A percentile compares a stretch with the other conserved stretches of the same genome.
Conservation (phyloP, 2,797 vertebrate species). For the Rachycentron canadum region DNA sequence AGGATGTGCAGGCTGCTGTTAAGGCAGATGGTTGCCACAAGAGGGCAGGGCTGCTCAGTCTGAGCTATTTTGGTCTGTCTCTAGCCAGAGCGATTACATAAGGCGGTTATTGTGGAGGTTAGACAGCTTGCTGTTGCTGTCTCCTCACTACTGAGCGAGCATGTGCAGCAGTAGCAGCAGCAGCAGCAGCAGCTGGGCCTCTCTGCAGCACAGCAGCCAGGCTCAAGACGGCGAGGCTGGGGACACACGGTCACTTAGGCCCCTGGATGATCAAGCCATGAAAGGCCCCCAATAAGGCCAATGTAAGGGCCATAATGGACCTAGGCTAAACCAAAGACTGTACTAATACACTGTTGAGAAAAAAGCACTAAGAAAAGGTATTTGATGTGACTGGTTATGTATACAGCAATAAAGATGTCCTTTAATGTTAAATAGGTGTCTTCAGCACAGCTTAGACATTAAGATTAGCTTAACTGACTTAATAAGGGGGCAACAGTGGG, state of each 20-base stretch:
- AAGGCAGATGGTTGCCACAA: constrained; percentile 65
- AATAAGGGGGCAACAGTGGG: constrained; percentile 2
- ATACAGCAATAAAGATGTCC: neutral
- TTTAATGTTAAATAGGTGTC: neutral
- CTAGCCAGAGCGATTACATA: constrained; percentile 84
- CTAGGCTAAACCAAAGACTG: neutral
- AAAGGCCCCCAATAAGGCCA: constrained; percentile 12
- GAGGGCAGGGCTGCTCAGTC: constrained; percentile 81
- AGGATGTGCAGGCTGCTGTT: constrained; percentile 53
- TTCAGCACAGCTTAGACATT: neutral
- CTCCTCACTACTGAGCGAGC: constrained; percentile 74
- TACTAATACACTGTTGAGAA: neutral
- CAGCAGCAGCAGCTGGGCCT: constrained; percentile 58
- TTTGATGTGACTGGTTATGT: neutral
- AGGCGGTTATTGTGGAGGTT: constrained; percentile 81
- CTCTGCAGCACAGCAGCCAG: constrained; percentile 67
- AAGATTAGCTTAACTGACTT: neutral
- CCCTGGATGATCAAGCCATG: constrained; percentile 36
- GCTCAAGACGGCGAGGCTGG: constrained; percentile 48
- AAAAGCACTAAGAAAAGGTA: neutral
- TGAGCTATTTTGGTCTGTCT: constrained; percentile 83
- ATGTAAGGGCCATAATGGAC: neutral
- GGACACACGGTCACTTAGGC: constrained; percentile 40
- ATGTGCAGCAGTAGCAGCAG: constrained; percentile 65
- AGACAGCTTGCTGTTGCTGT: constrained; percentile 77